Evolutionary conservation across 2,888 invertebrate species (phyloP).

Genomic region (Euproctis similis): DNA sequence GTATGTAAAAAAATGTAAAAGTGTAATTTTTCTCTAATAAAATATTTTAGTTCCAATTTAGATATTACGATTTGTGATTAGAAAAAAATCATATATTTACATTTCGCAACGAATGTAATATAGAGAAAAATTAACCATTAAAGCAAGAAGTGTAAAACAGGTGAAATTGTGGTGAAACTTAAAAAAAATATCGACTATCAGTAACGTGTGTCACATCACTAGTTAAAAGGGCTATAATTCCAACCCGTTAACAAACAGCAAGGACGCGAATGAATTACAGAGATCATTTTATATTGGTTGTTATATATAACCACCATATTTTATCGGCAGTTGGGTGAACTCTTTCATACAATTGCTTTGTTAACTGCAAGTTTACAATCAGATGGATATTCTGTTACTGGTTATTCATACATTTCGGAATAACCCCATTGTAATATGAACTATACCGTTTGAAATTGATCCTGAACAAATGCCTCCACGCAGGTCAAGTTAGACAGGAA

Average conservation of each 20-base stretch:
- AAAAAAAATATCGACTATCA: too few species aligned
- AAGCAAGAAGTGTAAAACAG: too few species aligned
- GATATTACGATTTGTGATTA: too few species aligned
- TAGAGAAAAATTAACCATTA: too few species aligned
- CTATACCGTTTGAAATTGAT: constrained; percentile 3
- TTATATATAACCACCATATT: neutral
- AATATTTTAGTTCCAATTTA: too few species aligned
- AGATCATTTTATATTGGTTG: constrained; percentile 1
- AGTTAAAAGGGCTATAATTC: too few species aligned
- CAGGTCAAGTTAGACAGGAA: constrained; percentile 2
- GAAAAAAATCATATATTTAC: too few species aligned
- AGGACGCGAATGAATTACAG: constrained; percentile 1
- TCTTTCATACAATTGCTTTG: constrained; percentile 1
- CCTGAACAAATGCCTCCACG: neutral
- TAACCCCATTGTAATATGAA: constrained; percentile 2
- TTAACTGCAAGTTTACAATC: constrained; percentile 4
- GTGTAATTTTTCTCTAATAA: too few species aligned
- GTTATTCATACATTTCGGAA: neutral
- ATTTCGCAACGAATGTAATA: too few species aligned
- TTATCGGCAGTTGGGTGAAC: constrained; percentile 2
- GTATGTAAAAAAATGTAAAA: too few species aligned
- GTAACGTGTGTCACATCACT: too few species aligned
- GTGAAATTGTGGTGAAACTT: too few species aligned
- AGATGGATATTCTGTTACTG: neutral
- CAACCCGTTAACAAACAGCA: neutral